Conservation (phyloP, 2,113 vertebrate species). For the Mesocricetus auratus region DNA sequence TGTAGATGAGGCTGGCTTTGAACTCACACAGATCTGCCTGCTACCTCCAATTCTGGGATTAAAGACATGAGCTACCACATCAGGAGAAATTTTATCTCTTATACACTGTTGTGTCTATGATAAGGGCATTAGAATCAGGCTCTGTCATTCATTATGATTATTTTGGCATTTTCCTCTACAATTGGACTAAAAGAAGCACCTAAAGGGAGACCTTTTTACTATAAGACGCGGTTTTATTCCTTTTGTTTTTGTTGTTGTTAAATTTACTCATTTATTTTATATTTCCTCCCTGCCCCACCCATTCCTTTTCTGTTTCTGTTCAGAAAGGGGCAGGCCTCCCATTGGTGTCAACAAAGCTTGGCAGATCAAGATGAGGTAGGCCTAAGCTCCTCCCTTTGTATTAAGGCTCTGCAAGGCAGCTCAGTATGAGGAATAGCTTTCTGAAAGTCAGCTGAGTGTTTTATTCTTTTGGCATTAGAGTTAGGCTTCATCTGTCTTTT, state of each 20-base stretch:
- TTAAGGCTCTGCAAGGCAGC: too few species aligned
- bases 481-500: constrained; percentile 50
- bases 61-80: neutral
- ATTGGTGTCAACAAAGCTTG: too few species aligned
- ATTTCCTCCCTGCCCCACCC: too few species aligned
- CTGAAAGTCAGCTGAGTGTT: neutral
- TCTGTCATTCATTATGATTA: neutral
- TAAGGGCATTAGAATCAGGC: neutral
- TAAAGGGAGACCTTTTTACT: neutral
- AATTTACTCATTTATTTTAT: too few species aligned
- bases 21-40: neutral
- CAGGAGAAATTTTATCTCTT: neutral
- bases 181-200: neutral
- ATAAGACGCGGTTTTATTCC: neutral
- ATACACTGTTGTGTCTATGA: neutral
- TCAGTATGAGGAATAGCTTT: too few species aligned
- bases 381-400: too few species aligned
- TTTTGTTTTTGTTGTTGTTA: neutral
- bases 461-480: neutral
- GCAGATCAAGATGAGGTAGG: too few species aligned
- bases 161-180: neutral
- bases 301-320: too few species aligned
- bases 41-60: neutral
- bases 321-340: too few species aligned
- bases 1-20: neutral